phyloP scores from a whole-genome alignment of 2,113 vertebrate genomes.

The Seriola aureovittata region DNA sequence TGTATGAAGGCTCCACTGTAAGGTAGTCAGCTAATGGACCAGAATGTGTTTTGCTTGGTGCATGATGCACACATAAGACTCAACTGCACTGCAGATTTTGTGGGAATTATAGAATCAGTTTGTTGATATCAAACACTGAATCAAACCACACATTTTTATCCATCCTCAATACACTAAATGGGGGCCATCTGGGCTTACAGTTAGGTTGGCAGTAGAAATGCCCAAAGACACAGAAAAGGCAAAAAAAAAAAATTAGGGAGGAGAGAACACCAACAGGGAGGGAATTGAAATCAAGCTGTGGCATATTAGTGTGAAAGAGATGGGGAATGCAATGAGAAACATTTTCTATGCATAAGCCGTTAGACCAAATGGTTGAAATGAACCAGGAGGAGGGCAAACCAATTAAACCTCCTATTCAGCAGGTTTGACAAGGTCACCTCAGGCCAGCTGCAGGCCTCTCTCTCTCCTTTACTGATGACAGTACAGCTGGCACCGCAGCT shows the following conservation, averaged over 20 bases:
- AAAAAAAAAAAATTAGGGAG: neutral
- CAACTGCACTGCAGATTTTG: neutral
- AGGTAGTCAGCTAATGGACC: slow-evolving; percentile 16
- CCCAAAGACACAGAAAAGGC: neutral
- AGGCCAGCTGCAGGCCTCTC: neutral
- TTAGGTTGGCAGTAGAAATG: neutral
- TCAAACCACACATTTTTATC: neutral
- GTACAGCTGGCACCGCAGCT: slow-evolving; percentile 8
- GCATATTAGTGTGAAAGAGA: slow-evolving; percentile 11
- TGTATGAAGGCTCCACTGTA: neutral
- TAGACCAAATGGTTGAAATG: slow-evolving; percentile 12
- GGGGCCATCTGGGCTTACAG: neutral
- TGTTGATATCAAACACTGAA: neutral
- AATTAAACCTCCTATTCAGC: slow-evolving; percentile 17
- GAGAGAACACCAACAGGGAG: neutral
- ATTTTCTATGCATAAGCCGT: neutral
- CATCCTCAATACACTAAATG: neutral
- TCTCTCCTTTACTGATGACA: neutral
- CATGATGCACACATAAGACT: slow-evolving; percentile 11
- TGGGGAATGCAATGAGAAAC: neutral
- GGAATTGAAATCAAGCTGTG: neutral
- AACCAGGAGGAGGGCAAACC: slow-evolving; percentile 8
- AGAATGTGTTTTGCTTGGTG: slow-evolving; percentile 19
- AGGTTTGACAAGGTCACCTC: slow-evolving; percentile 18
- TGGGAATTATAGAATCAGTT: neutral